phyloP scores from a whole-genome alignment of 2,888 invertebrate species.

The Candidula unifasciata region DNA sequence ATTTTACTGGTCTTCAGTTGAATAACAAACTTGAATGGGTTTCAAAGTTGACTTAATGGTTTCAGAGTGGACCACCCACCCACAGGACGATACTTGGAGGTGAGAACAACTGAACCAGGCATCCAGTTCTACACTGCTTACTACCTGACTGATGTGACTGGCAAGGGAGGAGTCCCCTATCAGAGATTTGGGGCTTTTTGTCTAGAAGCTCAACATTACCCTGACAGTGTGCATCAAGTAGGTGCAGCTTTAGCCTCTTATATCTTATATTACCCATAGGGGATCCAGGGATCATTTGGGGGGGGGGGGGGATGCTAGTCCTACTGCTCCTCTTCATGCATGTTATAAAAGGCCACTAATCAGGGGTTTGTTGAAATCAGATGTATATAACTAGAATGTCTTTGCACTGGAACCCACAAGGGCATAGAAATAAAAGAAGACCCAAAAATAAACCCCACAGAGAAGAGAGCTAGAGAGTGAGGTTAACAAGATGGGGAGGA shows the following conservation, averaged over 20 bases:
- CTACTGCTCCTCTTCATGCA: too few relatives aligned
- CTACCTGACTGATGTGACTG: constrained; percentile 81
- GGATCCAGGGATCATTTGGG: too few relatives aligned
- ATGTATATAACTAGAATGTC: too few relatives aligned
- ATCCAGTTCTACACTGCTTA: constrained; percentile 93
- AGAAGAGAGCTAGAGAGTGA: too few relatives aligned
- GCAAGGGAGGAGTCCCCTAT: constrained; percentile 86
- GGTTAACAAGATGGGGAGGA: too few relatives aligned
- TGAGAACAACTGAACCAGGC: constrained; percentile 92
- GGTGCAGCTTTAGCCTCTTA: neutral
- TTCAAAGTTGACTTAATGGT: constrained; percentile 64
- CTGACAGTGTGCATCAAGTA: constrained; percentile 84
- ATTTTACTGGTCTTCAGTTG: neutral
- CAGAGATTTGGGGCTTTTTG: constrained; percentile 89
- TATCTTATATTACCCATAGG: neutral
- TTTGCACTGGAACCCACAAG: too few relatives aligned
- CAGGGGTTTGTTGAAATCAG: too few relatives aligned
- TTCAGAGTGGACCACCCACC: constrained; percentile 70
- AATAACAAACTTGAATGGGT: neutral
- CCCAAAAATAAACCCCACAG: too few relatives aligned
- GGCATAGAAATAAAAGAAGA: too few relatives aligned
- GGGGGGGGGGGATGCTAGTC: too few relatives aligned
- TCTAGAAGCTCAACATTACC: constrained; percentile 94
- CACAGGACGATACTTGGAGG: constrained; percentile 86
- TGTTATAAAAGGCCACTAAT: too few relatives aligned